Evolutionary conservation across 1,140 invertebrate species (phyloP).

Genomic region (Triops cancriformis): DNA sequence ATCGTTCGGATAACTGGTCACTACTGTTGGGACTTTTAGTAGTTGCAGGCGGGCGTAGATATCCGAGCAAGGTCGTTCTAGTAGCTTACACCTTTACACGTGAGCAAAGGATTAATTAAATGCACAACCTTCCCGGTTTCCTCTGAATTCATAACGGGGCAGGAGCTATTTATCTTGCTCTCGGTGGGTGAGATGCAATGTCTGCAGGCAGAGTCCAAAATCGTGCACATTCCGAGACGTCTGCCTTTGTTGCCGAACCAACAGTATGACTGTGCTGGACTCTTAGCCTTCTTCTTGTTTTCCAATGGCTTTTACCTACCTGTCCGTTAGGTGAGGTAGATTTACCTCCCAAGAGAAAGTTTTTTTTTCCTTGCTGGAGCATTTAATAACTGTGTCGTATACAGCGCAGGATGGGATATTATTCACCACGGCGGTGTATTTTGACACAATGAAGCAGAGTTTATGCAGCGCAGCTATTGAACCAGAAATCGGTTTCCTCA

Average conservation of each 20-base stretch:
- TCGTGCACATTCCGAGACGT: slow-evolving; percentile 12
- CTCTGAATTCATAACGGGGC: slow-evolving; percentile 9
- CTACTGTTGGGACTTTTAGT: too few relatives aligned
- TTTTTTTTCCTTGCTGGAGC: not conserved
- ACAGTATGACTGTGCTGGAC: slow-evolving; percentile 2
- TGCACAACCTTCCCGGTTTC: slow-evolving; percentile 5
- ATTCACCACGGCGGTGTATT: not conserved
- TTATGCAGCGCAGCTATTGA: not conserved
- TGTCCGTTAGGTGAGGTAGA: not conserved
- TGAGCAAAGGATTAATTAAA: slow-evolving; percentile 10
- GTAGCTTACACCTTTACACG: slow-evolving; percentile 9
- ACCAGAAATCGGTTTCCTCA: not conserved
- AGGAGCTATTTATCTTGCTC: slow-evolving; percentile 7
- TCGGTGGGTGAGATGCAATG: not conserved
- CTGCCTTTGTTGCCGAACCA: not conserved
- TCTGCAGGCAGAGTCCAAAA: slow-evolving; percentile 12
- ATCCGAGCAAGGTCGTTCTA: slow-evolving; percentile 8
- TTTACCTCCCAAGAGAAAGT: not conserved
- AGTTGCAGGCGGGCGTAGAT: not conserved
- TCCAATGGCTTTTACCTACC: not conserved
- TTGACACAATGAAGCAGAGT: not conserved
- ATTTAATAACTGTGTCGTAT: not conserved
- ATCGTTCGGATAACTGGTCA: too few relatives aligned
- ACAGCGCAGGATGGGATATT: not conserved
- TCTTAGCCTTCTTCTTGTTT: not conserved